Evolutionary conservation across 2,113 vertebrate genomes (phyloP), one percentile per base, ranked within the genome.

Genomic region (Boleophthalmus pectinirostris): DNA sequence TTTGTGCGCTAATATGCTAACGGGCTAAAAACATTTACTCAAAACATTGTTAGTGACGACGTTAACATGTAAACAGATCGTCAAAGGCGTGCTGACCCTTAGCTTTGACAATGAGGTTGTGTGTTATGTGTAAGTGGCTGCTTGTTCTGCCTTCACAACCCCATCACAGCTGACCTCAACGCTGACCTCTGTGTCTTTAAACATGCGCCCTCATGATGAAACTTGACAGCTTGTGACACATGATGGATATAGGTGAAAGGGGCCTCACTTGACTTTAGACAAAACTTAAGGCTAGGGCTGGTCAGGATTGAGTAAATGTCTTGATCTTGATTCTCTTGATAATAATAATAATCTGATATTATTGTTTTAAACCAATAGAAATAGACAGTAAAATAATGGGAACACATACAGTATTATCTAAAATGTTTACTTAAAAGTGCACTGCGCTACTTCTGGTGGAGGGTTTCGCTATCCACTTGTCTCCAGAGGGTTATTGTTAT

Each of bases 181-280:
- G 61, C 38, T 49, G 70, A 73, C 53, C 24, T 16, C 24, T 47
- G 10, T 33, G 71, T 79, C 68, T 86, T 58, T 58, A 80, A 81
- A 67, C 58, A 56, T 12, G n/a, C n/a, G n/a, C 61, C 35, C 57
- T 24, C 12, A 20, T 38, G 47, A 64, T 70, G 79, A 58, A 79
- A 76, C 24, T 47, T 69, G 78, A 79, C 70, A 45, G 66, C 60
- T 21, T 58, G 66, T 78, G 78, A 81, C 83, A 80, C 77, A 66
- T 81, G 79, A 84, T 54, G 74, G 85, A 80, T 47, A 70, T 67
- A 75, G 72, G 68, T 84, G 68, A 46, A 70, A 56, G 23, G 35
- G 21, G 15, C 3, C 21, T 70, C 14, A 33, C 56, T 74, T 58
- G 78, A 73, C 68, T 69, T 69, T 24, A 77, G 46, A 25, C 29